Conservation (phyloP, 2,888 invertebrate genomes). For the Lasioglossum lativentre region DNA sequence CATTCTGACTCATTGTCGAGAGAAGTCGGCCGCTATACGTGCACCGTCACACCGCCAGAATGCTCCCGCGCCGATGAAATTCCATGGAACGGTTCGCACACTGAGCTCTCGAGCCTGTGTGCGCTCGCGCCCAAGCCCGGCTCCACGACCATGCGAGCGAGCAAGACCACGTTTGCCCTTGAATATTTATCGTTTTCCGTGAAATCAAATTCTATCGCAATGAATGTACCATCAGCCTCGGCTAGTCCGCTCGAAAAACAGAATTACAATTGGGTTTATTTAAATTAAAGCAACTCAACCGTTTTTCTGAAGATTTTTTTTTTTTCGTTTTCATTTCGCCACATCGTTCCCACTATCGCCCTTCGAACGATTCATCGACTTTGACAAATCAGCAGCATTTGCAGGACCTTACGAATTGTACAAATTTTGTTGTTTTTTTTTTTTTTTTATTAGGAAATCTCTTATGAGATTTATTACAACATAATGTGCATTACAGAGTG, state of each 20-base stretch:
- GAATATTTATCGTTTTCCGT: constrained; percentile 73
- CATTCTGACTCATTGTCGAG: constrained; percentile 75
- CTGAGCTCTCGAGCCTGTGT: not conserved
- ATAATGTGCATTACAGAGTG: no score
- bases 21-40: constrained; percentile 67
- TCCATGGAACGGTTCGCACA: constrained; percentile 57
- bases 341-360: not conserved
- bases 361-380: no score
- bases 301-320: constrained; percentile 12
- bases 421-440: not conserved
- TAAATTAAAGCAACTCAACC: constrained; percentile 48
- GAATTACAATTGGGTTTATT: constrained; percentile 46
- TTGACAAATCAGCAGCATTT: not conserved
- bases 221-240: constrained; percentile 62
- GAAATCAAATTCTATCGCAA: constrained; percentile 69
- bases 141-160: constrained; percentile 9
- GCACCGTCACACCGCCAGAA: constrained; percentile 63
- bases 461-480: no score
- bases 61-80: constrained; percentile 59
- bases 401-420: no score
- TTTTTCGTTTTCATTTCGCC: not conserved
- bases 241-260: constrained; percentile 50
- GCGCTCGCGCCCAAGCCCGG: not conserved
- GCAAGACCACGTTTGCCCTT: constrained; percentile 60
- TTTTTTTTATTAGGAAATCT: not conserved